These are phyloP conservation scores for Molossus molossus DNA, from an alignment of 2,797 vertebrate species.

Conservation along the genomic window DNA sequence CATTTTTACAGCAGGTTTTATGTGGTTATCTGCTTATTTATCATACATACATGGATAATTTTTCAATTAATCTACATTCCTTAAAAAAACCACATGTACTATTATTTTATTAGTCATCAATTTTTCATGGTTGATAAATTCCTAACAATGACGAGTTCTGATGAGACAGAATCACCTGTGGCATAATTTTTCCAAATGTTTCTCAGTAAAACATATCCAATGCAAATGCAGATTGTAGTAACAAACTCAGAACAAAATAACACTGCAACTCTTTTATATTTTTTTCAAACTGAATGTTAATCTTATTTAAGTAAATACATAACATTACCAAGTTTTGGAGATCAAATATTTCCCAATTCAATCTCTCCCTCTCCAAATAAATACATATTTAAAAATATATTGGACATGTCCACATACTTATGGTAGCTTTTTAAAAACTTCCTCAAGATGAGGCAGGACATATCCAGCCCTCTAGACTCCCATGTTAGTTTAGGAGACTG, in stretches of 20 bases:
- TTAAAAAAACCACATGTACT: slow-evolving; percentile 58
- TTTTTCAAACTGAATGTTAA: slow-evolving; percentile 10
- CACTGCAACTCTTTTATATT: background rate
- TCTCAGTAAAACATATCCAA: background rate
- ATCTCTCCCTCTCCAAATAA: slow-evolving; percentile 10
- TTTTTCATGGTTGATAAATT: slow-evolving; percentile 58
- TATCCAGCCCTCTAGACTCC: background rate
- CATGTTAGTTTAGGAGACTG: background rate
- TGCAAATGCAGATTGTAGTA: background rate
- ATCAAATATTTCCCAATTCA: slow-evolving; percentile 6
- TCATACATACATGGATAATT: slow-evolving; percentile 2
- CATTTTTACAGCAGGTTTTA: slow-evolving; percentile 50
- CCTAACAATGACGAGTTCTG: background rate
- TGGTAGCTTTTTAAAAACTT: background rate
- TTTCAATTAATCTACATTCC: slow-evolving; percentile 48
- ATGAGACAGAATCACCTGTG: background rate
- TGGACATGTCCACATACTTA: background rate
- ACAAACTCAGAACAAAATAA: background rate
- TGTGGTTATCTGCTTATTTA: slow-evolving; percentile 20
- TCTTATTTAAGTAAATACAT: background rate
- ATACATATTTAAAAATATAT: slow-evolving; percentile 2
- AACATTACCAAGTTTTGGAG: background rate
- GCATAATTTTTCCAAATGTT: background rate
- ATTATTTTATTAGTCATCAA: slow-evolving; percentile 47
- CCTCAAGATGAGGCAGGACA: background rate